Percentiles rank a stretch among this genome's conserved stretches.
Evolutionary conservation across 2,888 invertebrate species (phyloP).

Genomic region (Cactoblastis cactorum): DNA sequence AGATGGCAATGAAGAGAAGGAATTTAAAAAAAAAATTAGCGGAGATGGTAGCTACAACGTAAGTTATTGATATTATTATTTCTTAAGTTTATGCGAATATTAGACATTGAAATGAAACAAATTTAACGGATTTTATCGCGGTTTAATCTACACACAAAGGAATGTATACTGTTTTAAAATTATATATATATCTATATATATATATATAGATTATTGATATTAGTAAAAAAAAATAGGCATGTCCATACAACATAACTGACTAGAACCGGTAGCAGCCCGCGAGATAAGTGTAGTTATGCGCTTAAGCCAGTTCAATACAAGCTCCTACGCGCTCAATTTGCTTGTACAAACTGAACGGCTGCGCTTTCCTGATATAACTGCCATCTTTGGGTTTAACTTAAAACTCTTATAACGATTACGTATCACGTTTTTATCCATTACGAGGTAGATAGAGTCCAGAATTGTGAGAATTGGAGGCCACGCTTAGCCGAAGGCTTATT

Average conservation of each 20-base stretch:
- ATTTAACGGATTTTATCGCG: too few relatives aligned
- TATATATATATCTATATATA: too few relatives aligned
- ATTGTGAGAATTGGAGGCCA: too few relatives aligned
- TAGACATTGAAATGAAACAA: too few relatives aligned
- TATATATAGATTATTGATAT: not conserved
- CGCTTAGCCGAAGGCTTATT: too few relatives aligned
- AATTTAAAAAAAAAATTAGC: too few relatives aligned
- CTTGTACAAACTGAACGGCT: constrained; percentile 39
- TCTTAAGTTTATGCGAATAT: too few relatives aligned
- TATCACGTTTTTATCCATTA: not conserved
- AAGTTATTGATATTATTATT: too few relatives aligned
- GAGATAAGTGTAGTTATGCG: constrained; percentile 55
- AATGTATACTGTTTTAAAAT: too few relatives aligned
- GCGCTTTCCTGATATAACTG: constrained; percentile 6
- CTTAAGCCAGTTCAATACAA: constrained; percentile 44
- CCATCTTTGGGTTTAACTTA: not conserved
- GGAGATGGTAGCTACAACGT: too few relatives aligned
- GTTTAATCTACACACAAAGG: too few relatives aligned
- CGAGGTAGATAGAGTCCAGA: not conserved
- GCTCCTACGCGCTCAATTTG: constrained; percentile 58
- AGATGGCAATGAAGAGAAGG: too few relatives aligned
- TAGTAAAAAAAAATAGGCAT: constrained; percentile 2
- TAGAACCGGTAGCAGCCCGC: constrained; percentile 53
- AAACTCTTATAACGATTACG: not conserved
- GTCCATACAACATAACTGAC: not conserved